A percentile compares a stretch with the other conserved stretches of the same genome.
Evolutionary conservation across 2,113 vertebrate genomes (phyloP).

Genomic region (Murina feae): DNA sequence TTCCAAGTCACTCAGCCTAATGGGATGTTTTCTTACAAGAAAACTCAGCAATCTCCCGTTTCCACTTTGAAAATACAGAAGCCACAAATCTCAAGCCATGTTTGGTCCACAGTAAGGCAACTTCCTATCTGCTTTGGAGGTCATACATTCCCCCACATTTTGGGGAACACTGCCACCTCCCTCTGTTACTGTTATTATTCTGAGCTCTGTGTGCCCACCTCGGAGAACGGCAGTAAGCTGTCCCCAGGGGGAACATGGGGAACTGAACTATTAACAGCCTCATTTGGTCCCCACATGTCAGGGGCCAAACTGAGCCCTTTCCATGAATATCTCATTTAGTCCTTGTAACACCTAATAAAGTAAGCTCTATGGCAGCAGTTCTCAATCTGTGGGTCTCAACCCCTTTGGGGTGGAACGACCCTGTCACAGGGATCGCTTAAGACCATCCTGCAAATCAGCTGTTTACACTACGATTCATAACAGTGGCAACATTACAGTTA

Average conservation of each 20-base stretch:
- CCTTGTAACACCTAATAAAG: background rate
- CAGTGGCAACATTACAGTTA: no score
- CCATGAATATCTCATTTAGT: background rate
- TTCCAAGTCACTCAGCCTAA: background rate
- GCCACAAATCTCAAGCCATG: background rate
- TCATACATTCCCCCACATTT: background rate
- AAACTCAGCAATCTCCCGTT: background rate
- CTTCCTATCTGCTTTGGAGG: no score
- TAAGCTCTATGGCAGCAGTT: background rate
- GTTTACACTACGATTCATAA: no score
- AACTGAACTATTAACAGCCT: background rate
- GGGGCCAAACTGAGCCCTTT: background rate
- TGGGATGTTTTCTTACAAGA: background rate
- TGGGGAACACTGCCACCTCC: background rate
- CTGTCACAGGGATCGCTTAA: no score
- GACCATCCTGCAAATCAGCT: no score
- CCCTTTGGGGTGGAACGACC: no score
- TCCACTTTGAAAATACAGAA: background rate
- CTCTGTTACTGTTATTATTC: background rate
- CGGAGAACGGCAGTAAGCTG: background rate
- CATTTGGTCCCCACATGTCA: background rate
- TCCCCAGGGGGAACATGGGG: background rate
- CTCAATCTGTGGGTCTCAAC: no score
- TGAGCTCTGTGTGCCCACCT: background rate
- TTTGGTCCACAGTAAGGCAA: background rate